Evolutionary conservation across 2,113 vertebrate species (phyloP).

Genomic region (Orycteropus afer): DNA sequence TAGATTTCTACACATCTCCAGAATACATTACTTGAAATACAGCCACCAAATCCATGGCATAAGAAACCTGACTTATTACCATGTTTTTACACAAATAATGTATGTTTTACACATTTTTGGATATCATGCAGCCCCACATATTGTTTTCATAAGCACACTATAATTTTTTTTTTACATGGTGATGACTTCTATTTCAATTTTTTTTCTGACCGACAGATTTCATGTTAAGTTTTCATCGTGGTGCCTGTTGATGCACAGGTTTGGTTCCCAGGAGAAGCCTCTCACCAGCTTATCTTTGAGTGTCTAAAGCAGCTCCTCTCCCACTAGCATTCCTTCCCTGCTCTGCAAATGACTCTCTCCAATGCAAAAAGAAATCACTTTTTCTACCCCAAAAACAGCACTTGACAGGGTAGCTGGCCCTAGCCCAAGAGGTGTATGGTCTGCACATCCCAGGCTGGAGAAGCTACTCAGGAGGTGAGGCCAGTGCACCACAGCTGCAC

Average conservation of each 20-base stretch:
- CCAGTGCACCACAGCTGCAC: too few species aligned
- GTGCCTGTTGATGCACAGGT: too few species aligned
- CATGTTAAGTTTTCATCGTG: background rate
- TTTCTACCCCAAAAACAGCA: too few species aligned
- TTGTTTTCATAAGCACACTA: background rate
- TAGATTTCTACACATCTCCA: background rate
- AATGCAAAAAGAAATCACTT: too few species aligned
- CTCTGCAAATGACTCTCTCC: background rate
- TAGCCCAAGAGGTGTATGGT: too few species aligned
- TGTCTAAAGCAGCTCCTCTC: background rate
- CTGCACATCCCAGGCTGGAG: too few species aligned
- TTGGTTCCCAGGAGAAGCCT: background rate
- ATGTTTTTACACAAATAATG: too few species aligned
- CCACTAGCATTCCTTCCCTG: background rate
- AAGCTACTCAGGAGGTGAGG: too few species aligned
- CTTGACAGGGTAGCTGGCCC: too few species aligned
- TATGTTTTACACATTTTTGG: too few species aligned
- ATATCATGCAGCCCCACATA: too few species aligned
- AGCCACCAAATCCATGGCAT: background rate
- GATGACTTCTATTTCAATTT: background rate
- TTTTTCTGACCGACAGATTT: background rate
- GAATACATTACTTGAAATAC: background rate
- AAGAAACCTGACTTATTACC: background rate
- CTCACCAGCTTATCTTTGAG: background rate
- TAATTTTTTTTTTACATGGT: background rate